A percentile compares a stretch with the other conserved stretches of the same genome.
Evolutionary conservation across 1,140 invertebrate species (phyloP).

Genomic region (Lasaia peninsularis): DNA sequence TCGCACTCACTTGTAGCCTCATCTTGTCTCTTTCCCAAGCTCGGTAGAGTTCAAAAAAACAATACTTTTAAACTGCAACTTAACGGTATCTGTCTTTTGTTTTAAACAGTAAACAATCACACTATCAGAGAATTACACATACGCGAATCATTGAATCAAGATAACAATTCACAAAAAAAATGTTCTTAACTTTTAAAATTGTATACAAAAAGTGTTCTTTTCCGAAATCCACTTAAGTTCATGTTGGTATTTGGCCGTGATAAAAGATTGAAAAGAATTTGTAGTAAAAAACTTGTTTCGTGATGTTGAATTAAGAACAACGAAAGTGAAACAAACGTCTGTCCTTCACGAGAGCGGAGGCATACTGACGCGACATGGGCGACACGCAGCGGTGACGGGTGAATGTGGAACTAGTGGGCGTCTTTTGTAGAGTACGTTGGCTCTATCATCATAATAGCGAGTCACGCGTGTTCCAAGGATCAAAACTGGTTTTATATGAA

Average conservation of each 20-base stretch:
- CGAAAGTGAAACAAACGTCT: conserved; percentile 41
- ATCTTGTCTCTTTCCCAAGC: conserved; percentile 71
- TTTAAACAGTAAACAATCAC: conserved; percentile 62
- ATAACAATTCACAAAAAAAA: conserved; percentile 62
- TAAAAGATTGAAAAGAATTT: conserved; percentile 28
- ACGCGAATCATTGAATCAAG: conserved; percentile 44
- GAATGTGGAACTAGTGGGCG: conserved; percentile 51
- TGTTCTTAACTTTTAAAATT: conserved; percentile 40
- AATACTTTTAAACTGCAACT: conserved; percentile 42
- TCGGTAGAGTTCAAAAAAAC: conserved; percentile 53
- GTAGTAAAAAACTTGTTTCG: conserved; percentile 62
- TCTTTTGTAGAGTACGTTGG: conserved; percentile 32
- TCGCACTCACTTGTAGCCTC: conserved; percentile 57
- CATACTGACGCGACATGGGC: conserved; percentile 51
- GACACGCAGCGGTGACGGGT: conserved; percentile 42
- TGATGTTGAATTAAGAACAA: conserved; percentile 27
- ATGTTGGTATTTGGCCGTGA: conserved; percentile 36
- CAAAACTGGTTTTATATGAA: not conserved
- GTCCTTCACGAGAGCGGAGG: conserved; percentile 41
- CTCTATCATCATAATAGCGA: conserved; percentile 13
- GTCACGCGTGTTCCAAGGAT: conserved; percentile 15
- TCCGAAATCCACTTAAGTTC: conserved; percentile 36
- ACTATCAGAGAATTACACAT: conserved; percentile 58
- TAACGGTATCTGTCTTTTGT: conserved; percentile 57
- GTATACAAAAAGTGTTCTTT: conserved; percentile 35